Conservation (phyloP, 2,888 invertebrate species). For the Deilephila elpenor region DNA sequence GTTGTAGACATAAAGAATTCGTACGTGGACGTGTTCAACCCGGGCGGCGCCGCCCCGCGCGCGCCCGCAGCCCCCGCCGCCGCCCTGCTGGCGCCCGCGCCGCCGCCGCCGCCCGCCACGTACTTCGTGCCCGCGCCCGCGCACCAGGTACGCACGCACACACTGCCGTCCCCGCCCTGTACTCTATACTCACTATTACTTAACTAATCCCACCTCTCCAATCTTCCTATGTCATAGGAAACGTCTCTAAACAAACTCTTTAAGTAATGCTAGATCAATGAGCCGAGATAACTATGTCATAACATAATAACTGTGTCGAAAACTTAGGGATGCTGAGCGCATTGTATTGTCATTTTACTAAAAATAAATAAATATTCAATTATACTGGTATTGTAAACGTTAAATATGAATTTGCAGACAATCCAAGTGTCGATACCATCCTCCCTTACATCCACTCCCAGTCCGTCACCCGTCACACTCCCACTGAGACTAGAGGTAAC, state of each 20-base stretch:
- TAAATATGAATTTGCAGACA: conserved; percentile 32
- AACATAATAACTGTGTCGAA: no score
- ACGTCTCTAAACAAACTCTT: no score
- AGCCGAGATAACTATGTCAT: no score
- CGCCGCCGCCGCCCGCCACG: conserved; percentile 27
- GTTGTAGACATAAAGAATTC: conserved; percentile 90
- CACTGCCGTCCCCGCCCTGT: background rate
- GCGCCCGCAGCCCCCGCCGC: conserved; percentile 74
- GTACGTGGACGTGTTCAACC: conserved; percentile 96
- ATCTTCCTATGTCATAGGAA: no score
- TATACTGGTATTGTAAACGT: no score
- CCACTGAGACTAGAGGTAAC: conserved; percentile 29
- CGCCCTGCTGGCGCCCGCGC: conserved; percentile 48
- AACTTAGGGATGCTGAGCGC: no score
- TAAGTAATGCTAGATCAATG: no score
- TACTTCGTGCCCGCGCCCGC: conserved; percentile 35
- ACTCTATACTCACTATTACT: no score
- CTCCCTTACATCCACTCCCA: conserved; percentile 42
- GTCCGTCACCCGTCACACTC: conserved; percentile 32
- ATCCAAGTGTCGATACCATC: conserved; percentile 49
- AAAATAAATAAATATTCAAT: no score
- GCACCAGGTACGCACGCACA: conserved; percentile 26
- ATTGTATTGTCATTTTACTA: no score
- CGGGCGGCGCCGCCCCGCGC: conserved; percentile 83
- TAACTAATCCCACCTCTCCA: no score